Evolutionary conservation across 2,797 vertebrate species (phyloP).

Genomic region (Hydrocynus forskahlii): DNA sequence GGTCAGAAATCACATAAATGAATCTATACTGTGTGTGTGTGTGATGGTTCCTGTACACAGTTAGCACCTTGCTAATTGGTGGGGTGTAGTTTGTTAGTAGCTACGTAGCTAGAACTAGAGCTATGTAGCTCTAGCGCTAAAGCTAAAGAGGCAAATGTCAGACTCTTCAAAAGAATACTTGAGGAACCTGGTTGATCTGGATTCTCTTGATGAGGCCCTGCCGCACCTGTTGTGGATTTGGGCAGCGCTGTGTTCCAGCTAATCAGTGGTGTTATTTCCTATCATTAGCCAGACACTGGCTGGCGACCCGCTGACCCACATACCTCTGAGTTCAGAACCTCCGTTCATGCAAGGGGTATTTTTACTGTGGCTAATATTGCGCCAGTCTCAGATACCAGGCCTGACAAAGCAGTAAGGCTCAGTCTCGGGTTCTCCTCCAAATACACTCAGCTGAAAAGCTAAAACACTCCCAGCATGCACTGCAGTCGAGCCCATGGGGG

Average conservation of each 20-base stretch:
- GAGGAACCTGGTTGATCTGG: no score
- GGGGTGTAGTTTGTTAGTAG: no score
- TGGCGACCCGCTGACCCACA: conserved; percentile 3
- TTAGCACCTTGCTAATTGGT: no score
- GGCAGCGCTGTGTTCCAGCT: neutral
- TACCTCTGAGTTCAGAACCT: neutral
- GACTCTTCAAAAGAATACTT: no score
- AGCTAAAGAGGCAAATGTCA: no score
- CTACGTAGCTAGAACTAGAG: no score
- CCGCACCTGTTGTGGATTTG: neutral
- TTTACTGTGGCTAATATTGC: neutral
- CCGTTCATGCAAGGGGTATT: neutral
- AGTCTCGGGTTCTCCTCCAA: conserved; percentile 2
- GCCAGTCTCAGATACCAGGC: conserved; percentile 4
- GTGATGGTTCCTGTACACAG: no score
- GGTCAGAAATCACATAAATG: no score
- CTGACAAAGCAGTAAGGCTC: neutral
- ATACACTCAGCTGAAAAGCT: conserved; percentile 2
- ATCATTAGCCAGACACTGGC: neutral
- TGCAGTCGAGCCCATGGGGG: neutral
- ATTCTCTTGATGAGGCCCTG: no score
- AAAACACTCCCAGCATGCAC: neutral
- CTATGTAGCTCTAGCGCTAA: no score
- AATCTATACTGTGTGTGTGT: no score
- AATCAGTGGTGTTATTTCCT: neutral